A percentile compares a stretch with the other conserved stretches of the same genome.
phyloP scores from a whole-genome alignment of 2,888 invertebrate genomes.

The Congeria kusceri region DNA sequence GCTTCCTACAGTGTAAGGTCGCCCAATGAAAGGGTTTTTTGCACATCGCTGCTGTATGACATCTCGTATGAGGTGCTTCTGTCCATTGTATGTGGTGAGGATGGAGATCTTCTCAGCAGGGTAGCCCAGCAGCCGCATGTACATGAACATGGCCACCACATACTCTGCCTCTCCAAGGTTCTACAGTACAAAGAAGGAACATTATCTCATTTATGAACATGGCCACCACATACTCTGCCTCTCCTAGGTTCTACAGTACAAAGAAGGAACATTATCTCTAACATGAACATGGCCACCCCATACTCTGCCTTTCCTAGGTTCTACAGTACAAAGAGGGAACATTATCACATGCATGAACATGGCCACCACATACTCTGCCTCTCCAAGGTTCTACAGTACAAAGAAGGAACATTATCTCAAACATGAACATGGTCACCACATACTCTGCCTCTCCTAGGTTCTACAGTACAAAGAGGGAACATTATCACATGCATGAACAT shows the following conservation, averaged over 20 bases:
- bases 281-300: constrained; percentile 96
- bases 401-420: neutral
- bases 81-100: constrained; percentile 99
- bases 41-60: constrained; percentile 96
- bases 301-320: constrained; percentile 92
- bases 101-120: constrained; percentile 98
- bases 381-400: constrained; percentile 87
- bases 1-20: constrained; percentile 80
- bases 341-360: constrained; percentile 90
- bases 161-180: constrained; percentile 92
- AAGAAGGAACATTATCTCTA: neutral
- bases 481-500: too few species aligned
- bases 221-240: constrained; percentile 96
- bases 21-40: constrained; percentile 96
- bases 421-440: neutral
- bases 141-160: constrained; percentile 98
- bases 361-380: constrained; percentile 96
- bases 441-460: neutral
- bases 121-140: constrained; percentile 98
- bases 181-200: constrained; percentile 76
- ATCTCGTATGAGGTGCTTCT: constrained; percentile 98
- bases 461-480: too few species aligned
- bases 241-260: constrained; percentile 87
- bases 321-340: constrained; percentile 76
- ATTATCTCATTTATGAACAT: constrained; percentile 90